Conservation (phyloP, 2,888 invertebrate genomes). For the Gisinianus flammeolus region DNA sequence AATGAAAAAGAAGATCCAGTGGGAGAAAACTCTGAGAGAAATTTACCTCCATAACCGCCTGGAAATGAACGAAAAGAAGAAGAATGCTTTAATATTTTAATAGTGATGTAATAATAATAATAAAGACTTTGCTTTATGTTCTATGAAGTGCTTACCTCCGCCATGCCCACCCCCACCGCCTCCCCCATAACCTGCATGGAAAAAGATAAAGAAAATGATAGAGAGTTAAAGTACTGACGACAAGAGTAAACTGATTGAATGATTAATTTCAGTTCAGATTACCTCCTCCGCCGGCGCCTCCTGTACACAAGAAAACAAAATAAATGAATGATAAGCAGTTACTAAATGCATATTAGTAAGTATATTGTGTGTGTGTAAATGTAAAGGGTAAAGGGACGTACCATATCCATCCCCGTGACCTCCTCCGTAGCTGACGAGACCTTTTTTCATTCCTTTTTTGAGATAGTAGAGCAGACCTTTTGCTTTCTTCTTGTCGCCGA, state of each 20-base stretch:
- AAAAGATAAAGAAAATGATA: background rate
- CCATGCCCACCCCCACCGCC: background rate
- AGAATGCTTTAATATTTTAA: too few species aligned
- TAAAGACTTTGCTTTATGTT: background rate
- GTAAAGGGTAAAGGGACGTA: background rate
- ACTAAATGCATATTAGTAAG: background rate
- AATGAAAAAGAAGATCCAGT: background rate
- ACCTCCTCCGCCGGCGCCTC: background rate
- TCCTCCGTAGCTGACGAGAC: slow-evolving; percentile 7
- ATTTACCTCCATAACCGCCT: background rate
- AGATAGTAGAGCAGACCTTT: slow-evolving; percentile 21
- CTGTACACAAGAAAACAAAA: background rate
- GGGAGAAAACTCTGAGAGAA: background rate
- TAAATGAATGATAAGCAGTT: background rate
- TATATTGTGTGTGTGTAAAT: too few species aligned
- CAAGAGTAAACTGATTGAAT: background rate
- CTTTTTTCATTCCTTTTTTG: slow-evolving; percentile 31
- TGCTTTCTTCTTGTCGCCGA: slow-evolving; percentile 16
- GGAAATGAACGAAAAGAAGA: background rate
- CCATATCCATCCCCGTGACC: slow-evolving; percentile 7
- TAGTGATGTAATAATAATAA: too few species aligned
- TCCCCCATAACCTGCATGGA: background rate
- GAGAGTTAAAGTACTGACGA: background rate
- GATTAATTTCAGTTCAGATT: background rate
- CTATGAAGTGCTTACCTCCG: background rate